Base-by-base conservation (phyloP, 2,888 invertebrate species). In the Pherbina coryleti region DNA sequence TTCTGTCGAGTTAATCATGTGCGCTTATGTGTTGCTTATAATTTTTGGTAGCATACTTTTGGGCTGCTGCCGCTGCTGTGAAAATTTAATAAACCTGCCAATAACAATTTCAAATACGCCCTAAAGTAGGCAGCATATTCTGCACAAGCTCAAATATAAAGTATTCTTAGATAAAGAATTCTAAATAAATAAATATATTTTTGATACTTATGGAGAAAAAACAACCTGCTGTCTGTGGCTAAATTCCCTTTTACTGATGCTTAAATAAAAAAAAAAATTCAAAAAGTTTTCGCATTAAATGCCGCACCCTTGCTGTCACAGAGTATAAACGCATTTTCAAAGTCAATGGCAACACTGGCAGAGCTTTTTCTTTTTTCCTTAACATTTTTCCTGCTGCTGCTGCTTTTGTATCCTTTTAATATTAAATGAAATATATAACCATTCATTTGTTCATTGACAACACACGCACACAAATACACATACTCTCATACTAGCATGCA, bases 381-480 rank as follows among this genome's bases (percentile, higher is more conserved):
- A 5, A 25, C 14, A 8, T 8, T 14, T 11, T 25, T 57, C 57
- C 57, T 57, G n/a, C 57, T 57, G 25, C 57, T 28, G 25, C 22
- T 28, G n/a, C 34, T 34, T 11, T 25, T 31, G 44, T 60, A 57
- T 72, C 72, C 25, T 72, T 72, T 72, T 60, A 72, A 72, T 72
- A 72, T 72, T 72, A 72, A 72, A 72, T n/a, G 72, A 72, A 72
- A 72, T 72, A 72, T 57, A 72, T 72, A 69, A 51, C 69, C 49
- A 69, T 69, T 51, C 49, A 69, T 69, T 51, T 69, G 51, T 51
- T 51, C 51, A 51, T 69, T 51, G 69, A 28, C 69, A 69, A 11
- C 51, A 51, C 37, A 67, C 19, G 22, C n/a, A 67, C 34, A 37
- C 67, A 37, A 3, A 67, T 31, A 14, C 3, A 57, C 22, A 55